Conservation (phyloP, 1,140 invertebrate genomes). For the Drosophila varians region DNA sequence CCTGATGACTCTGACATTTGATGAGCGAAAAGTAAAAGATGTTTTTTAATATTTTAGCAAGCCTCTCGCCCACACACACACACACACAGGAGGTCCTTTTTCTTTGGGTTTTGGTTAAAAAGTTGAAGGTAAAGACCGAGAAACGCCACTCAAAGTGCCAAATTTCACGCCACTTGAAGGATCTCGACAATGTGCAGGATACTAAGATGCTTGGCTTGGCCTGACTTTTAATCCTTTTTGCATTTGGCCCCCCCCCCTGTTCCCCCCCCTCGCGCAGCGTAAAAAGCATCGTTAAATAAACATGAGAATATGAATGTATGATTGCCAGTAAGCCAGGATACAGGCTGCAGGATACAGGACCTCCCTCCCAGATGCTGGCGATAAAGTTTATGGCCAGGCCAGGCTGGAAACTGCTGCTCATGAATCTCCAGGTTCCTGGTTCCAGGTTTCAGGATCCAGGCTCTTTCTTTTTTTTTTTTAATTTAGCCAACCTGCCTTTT, state of each 20-base stretch:
- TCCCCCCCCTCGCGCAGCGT: constrained; percentile 52
- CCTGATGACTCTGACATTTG: constrained; percentile 47
- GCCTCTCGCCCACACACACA: constrained; percentile 24
- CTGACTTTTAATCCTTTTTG: constrained; percentile 72
- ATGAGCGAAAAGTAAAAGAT: constrained; percentile 34
- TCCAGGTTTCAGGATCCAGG: not conserved
- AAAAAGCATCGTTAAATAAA: constrained; percentile 81
- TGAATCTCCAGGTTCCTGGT: constrained; percentile 17
- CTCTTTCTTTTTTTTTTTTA: constrained; percentile 19
- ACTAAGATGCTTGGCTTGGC: not conserved
- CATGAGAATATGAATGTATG: constrained; percentile 79
- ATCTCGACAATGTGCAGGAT: not conserved
- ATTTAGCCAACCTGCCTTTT: constrained; percentile 45
- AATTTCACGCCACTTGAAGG: constrained; percentile 72
- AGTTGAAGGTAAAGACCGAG: constrained; percentile 53
- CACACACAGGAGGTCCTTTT: too few species aligned
- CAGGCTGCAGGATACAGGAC: too few species aligned
- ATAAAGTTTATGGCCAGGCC: constrained; percentile 66
- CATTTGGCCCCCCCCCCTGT: constrained; percentile 63
- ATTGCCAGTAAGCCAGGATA: constrained; percentile 31
- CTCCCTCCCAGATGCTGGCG: constrained; percentile 8
- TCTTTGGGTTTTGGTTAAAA: constrained; percentile 72
- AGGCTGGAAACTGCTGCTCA: constrained; percentile 17
- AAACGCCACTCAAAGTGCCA: constrained; percentile 67
- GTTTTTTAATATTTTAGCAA: constrained; percentile 37